Evolutionary conservation across 2,113 vertebrate genomes (phyloP), one percentile per base, ranked within the genome.

Genomic region (Carollia perspicillata): DNA sequence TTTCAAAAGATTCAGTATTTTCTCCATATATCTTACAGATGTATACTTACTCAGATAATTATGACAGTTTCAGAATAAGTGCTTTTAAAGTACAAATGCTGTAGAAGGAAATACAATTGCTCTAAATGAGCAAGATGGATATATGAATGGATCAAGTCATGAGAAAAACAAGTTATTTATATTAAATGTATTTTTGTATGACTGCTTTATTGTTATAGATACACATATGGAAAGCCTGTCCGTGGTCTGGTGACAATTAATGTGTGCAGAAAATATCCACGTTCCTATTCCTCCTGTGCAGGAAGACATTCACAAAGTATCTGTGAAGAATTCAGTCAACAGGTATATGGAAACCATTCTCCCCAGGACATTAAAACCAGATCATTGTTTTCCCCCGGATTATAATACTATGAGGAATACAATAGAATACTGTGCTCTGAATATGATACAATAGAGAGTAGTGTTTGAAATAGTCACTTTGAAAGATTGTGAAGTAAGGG

Each of bases 151-250:
- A 18, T 84, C n/a, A 51, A 85, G 28, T n/a, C 20, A 30, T 42
- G 60, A 55, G 11, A 71, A 87, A 68, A 94, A 92, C 51, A 60
- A 22, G 33, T n/a, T 58, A 42, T 58, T 93, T 72, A 51, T 23
- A 49, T 74, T 69, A 53, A 80, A 37, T 35, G 65, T 49, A 0
- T 28, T 58, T 75, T 88, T 53, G 42, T 72, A 20, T 95, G 14
- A 77, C 84, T 75, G 14, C 7, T 55, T 83, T 84, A 9, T 22
- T 72, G 33, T 96, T 89, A n/a, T 58, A 99, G 98, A 33, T 98
- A 99, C 66, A 98, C 98, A 0, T 98, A 98, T 95, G 98, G 98
- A 47, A 98, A 98, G 86, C 97, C 98, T 28, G 98, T 99, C 88
- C 94, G 93, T 10, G 98, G 98, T 47, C 85, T 96, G 0, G 96